Evolutionary conservation across 2,888 invertebrate genomes (phyloP), one percentile per base, ranked within the genome.

Genomic region (Aelia acuminata): DNA sequence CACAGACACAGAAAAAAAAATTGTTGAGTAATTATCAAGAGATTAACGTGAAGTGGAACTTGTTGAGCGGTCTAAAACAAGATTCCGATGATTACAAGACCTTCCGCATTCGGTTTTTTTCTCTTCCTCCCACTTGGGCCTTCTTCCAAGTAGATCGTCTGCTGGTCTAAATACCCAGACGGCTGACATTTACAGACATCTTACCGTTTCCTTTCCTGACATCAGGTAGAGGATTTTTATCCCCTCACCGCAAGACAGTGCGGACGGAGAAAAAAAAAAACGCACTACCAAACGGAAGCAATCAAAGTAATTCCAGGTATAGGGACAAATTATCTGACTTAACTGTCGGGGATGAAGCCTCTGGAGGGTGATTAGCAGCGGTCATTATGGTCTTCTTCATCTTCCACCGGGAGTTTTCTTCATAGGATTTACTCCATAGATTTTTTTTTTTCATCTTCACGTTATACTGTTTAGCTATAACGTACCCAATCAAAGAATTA

Each of bases 231-330:
- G 50, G 50, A 39, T 85, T 85, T 50, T 85, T 22, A 48, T 50
- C 85, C n/a, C 48, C 85, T 35, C 13, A 80, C 43, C 43, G 80
- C 39, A 47, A 43, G 43, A 47, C 39, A 22, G n/a, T n/a, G n/a
- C 11, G 0, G 39, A 47, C 43, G 22, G 1, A 22, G 50, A 20
- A 26, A 57, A 57, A 26, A 47, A 80, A 39, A 85, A 53, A 85
- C 11, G 50, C 85, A 35, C 50, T 53, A 85, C 49, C 85, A 50
- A 85, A 85, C 85, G 85, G 85, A 85, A 85, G 85, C 85, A 85
- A 85, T 85, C 85, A 85, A 85, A 85, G 85, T 85, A 85, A 85
- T 85, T 85, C 85, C 53, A 85, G 85, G 85, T 85, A 85, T 85
- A 85, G 53, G 85, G 53, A 85, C 85, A 85, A 85, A 85, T 85